Conservation (phyloP, 37 sponge, comb jelly and placozoan genomes). For the Trichoplax adhaerens region DNA sequence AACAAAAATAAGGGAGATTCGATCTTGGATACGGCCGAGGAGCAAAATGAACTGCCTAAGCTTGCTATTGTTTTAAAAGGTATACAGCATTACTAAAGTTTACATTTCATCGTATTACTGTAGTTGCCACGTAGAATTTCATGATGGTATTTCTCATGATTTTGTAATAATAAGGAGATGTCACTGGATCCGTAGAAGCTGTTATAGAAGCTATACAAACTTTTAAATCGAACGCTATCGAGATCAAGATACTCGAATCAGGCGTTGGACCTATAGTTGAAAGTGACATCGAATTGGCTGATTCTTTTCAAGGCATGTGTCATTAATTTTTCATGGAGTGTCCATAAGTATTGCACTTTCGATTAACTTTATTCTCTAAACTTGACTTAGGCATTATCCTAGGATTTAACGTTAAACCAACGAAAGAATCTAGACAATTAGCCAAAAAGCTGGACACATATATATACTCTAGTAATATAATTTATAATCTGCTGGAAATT, state of each 20-base stretch:
- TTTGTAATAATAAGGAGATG: conserved; percentile 27
- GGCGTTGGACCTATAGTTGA: conserved; percentile 48
- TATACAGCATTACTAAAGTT: no score
- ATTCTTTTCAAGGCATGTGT: conserved; percentile 30
- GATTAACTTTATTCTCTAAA: neutral
- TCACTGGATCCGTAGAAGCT: conserved; percentile 49
- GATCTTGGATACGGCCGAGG: no score
- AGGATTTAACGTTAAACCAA: conserved; percentile 31
- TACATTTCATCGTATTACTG: no score
- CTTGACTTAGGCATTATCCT: conserved; percentile 27
- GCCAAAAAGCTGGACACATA: conserved; percentile 20
- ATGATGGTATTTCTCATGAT: no score
- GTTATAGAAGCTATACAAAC: conserved; percentile 15
- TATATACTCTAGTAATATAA: conserved; percentile 36
- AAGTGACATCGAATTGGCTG: conserved; percentile 50
- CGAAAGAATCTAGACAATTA: conserved; percentile 8
- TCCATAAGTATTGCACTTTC: neutral
- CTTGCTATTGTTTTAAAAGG: no score
- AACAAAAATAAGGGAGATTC: no score
- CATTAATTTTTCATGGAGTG: neutral
- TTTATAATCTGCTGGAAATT: conserved; percentile 48
- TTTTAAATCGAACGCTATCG: conserved; percentile 24
- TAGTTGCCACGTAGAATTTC: no score
- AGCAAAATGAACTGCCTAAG: no score
- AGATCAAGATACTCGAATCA: conserved; percentile 31